phyloP scores from a whole-genome alignment of 2,113 vertebrate species.

The Vombatus ursinus region DNA sequence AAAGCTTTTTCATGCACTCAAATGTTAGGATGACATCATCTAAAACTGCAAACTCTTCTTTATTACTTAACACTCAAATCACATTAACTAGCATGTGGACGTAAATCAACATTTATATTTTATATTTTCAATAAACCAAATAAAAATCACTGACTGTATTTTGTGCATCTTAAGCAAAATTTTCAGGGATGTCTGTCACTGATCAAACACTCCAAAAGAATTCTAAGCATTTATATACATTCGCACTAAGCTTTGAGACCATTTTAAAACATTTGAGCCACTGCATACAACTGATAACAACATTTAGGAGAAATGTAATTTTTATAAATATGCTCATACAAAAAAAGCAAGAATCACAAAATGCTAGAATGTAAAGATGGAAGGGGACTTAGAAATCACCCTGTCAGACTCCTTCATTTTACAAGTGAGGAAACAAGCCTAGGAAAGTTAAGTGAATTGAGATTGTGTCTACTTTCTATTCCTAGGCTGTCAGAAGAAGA shows the following conservation, averaged over 20 bases:
- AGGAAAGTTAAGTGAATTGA: not conserved
- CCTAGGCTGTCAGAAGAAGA: not conserved
- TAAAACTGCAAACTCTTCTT: conserved; percentile 21
- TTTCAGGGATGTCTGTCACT: not conserved
- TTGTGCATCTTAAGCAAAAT: conserved; percentile 26
- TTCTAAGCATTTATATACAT: not conserved
- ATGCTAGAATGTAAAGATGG: conserved; percentile 23
- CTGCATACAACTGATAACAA: not conserved
- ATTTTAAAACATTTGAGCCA: conserved; percentile 40
- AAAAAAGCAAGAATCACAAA: conserved; percentile 54
- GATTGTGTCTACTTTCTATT: not conserved
- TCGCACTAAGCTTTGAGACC: conserved; percentile 8
- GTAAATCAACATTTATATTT: conserved; percentile 27
- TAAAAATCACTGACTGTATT: conserved; percentile 10
- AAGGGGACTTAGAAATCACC: conserved; percentile 33
- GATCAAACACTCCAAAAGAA: not conserved
- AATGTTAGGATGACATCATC: not conserved
- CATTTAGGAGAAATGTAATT: not conserved
- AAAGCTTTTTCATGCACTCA: conserved; percentile 26
- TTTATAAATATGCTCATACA: conserved; percentile 18
- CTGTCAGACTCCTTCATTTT: not conserved
- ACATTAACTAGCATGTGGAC: conserved; percentile 10
- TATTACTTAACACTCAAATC: conserved; percentile 22
- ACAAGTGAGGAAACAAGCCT: not conserved
- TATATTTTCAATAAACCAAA: conserved; percentile 17